Conservation (phyloP, 2,888 invertebrate genomes). For the Lasioglossum calceatum region DNA sequence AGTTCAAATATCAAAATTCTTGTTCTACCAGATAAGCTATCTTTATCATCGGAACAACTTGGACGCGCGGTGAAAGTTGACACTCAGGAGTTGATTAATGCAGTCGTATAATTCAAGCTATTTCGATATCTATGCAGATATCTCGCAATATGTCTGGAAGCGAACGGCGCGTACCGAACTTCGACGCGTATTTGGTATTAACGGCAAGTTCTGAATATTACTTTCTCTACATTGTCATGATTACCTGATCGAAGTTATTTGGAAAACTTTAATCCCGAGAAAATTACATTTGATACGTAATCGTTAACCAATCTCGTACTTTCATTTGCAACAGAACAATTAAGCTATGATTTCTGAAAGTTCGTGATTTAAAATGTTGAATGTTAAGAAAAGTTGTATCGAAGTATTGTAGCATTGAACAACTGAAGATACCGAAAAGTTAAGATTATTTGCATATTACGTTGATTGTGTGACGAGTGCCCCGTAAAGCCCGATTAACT, state of each 20-base stretch:
- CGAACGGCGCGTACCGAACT: neutral
- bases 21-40: conserved; percentile 14
- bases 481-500: neutral
- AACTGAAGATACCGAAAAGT: neutral
- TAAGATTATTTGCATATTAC: neutral
- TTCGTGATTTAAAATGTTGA: neutral
- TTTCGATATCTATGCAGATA: conserved; percentile 4
- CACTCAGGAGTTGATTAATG: conserved; percentile 19
- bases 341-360: neutral
- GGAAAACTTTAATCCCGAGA: neutral
- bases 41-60: conserved; percentile 3
- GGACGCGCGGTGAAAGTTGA: conserved; percentile 23
- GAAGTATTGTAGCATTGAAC: neutral
- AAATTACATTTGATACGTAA: neutral
- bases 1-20: conserved; percentile 19
- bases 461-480: neutral
- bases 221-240: neutral
- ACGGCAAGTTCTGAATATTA: neutral
- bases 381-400: neutral
- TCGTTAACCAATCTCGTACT: neutral
- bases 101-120: conserved; percentile 3
- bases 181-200: neutral
- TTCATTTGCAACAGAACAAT: neutral
- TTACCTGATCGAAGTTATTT: neutral
- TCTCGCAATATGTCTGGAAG: neutral